A percentile compares a stretch with the other conserved stretches of the same genome.
These are phyloP conservation scores for Sinocyclocheilus anophthalmus DNA, from an alignment of 2,113 vertebrate species.

Conservation along the genomic window DNA sequence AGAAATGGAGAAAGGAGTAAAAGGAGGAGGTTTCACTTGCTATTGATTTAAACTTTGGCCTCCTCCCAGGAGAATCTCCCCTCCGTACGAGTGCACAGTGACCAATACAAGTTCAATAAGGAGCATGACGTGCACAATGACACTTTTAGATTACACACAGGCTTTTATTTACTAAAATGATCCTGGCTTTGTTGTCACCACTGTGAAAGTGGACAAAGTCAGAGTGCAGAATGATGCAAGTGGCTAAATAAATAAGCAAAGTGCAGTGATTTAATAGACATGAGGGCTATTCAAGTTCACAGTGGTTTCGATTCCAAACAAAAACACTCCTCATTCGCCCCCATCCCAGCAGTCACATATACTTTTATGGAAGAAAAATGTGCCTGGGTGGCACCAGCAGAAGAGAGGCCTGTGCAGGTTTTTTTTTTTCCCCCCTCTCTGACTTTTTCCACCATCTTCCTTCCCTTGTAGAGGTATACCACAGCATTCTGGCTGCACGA, in stretches of 20 bases:
- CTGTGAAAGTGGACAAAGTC: not conserved
- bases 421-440: not conserved
- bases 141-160: slow-evolving; percentile 19
- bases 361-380: slow-evolving; percentile 61
- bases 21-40: slow-evolving; percentile 18
- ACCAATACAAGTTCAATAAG: slow-evolving; percentile 8
- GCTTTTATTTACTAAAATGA: slow-evolving; percentile 28
- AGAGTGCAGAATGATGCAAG: not conserved
- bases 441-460: not conserved
- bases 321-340: not conserved
- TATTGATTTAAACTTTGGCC: slow-evolving; percentile 42
- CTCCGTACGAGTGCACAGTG: slow-evolving; percentile 3
- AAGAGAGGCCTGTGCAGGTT: slow-evolving; percentile 14
- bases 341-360: slow-evolving; percentile 10
- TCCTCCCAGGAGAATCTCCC: slow-evolving; percentile 23
- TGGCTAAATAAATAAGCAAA: slow-evolving; percentile 44
- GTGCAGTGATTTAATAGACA: slow-evolving; percentile 36
- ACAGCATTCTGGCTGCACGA: slow-evolving; percentile 49
- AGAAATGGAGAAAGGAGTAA: slow-evolving; percentile 14
- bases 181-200: not conserved
- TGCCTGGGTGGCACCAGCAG: slow-evolving; percentile 23
- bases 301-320: slow-evolving; percentile 17
- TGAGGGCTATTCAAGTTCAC: slow-evolving; percentile 9
- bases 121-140: not conserved
- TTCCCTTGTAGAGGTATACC: slow-evolving; percentile 36